Evolutionary conservation across 2,113 vertebrate genomes (phyloP), one percentile per base, ranked within the genome.

Genomic region (Piprites chloris): DNA sequence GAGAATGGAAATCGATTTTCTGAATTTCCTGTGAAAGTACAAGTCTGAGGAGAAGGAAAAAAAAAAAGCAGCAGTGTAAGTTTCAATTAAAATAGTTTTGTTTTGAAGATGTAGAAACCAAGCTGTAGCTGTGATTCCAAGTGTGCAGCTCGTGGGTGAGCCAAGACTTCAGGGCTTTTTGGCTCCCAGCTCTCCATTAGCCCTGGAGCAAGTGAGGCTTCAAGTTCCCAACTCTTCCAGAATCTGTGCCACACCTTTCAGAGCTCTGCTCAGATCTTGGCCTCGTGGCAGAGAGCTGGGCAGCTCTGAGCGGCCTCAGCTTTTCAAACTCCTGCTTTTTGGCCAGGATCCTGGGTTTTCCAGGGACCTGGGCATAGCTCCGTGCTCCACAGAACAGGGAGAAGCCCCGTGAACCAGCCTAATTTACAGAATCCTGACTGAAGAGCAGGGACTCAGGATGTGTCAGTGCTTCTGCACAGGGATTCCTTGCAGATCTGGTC

Each of bases 211-310:
- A 92, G 16, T 14, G 46, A 77, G 50, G 55, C 46, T 74, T 96
- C 81, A 68, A 89, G 84, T 22, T 97, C 32, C 84, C 88, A 92
- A 7, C 75, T 69, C 53, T 88, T 84, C 82, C 88, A 94, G 85
- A 56, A 86, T 47, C 83, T 32, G 44, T 74, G 92, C 94, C 95
- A 86, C 96, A 92, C 94, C 96, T 94, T 58, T 42, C 68, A 24
- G 85, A 12, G 26, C 75, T 76, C 75, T 63, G 85, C 82, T 92
- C 67, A 81, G 72, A 93, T 81, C 79, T 94, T 7, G 7, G 63
- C 71, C 50, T 19, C 18, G 0, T 90, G 95, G 96, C 95, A 84
- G 79, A 50, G 55, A 74, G 95, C 94, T 91, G 73, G 9, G 46
- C 61, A 95, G 90, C 72, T 50, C 85, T 21, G 11, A 69, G n/a